Evolutionary conservation across 2,797 vertebrate genomes (phyloP).

Genomic region (Halcyon smyrnensis): DNA sequence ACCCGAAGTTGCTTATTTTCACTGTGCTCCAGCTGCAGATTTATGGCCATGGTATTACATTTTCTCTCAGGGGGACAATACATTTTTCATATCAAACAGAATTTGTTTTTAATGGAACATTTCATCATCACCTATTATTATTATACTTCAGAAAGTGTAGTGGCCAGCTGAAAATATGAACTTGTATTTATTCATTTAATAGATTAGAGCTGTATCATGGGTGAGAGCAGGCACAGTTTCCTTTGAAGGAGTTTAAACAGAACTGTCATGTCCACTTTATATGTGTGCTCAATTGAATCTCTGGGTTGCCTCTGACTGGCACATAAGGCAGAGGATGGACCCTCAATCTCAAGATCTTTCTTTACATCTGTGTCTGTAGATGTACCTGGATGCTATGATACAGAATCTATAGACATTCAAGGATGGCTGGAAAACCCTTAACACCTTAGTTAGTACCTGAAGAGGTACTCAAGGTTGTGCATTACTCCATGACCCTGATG

Average conservation of each 20-base stretch:
- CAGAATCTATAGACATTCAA: not conserved
- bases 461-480: not conserved
- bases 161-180: not conserved
- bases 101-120: slow-evolving; percentile 20
- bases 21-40: not conserved
- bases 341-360: not conserved
- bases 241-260: not conserved
- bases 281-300: not conserved
- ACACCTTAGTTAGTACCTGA: not conserved
- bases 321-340: not conserved
- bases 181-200: not conserved
- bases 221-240: not conserved
- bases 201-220: not conserved
- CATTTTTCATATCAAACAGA: slow-evolving; percentile 29
- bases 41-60: not conserved
- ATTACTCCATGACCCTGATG: not conserved
- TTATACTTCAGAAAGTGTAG: not conserved
- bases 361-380: not conserved
- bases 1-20: slow-evolving; percentile 37
- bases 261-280: not conserved
- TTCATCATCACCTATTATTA: slow-evolving; percentile 31
- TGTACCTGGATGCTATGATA: not conserved
- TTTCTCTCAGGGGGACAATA: slow-evolving; percentile 10
- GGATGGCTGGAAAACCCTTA: not conserved
- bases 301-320: not conserved